These are phyloP conservation scores for Silurus lanzhouensis DNA, from an alignment of 2,797 vertebrate species.

Conservation along the genomic window DNA sequence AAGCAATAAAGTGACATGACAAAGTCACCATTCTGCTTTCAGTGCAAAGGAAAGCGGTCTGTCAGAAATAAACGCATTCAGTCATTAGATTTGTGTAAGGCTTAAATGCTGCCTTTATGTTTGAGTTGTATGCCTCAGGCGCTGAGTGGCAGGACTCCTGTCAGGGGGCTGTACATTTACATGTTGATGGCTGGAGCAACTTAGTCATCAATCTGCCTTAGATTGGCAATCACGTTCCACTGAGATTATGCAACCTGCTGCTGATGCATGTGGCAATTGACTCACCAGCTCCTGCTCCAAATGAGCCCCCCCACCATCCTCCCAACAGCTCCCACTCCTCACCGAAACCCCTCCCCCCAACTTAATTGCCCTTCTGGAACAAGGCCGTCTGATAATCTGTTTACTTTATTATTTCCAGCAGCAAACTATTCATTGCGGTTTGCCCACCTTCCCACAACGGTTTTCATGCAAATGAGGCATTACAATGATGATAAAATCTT, in stretches of 20 bases:
- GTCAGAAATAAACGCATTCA: constrained; percentile 46
- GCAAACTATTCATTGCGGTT: background rate
- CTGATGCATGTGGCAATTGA: constrained; percentile 16
- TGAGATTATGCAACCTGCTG: constrained; percentile 25
- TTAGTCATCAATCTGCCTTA: constrained; percentile 24
- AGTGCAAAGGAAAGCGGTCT: constrained; percentile 57
- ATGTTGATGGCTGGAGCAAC: constrained; percentile 6
- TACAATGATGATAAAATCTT: constrained; percentile 22
- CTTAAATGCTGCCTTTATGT: constrained; percentile 41
- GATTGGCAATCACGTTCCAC: constrained; percentile 9
- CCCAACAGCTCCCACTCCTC: background rate
- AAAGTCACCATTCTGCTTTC: constrained; percentile 48
- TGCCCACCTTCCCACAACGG: background rate
- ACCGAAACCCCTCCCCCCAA: background rate
- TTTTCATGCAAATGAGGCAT: constrained; percentile 18
- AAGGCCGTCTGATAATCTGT: constrained; percentile 1
- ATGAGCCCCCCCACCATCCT: background rate
- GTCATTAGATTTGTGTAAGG: constrained; percentile 15
- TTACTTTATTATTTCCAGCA: constrained; percentile 4
- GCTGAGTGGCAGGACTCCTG: constrained; percentile 25
- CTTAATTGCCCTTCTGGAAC: constrained; percentile 20
- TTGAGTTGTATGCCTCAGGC: constrained; percentile 11
- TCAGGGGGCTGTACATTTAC: constrained; percentile 14
- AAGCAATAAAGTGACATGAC: constrained; percentile 66
- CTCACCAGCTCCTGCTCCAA: constrained; percentile 18